Base-by-base conservation (phyloP, 2,113 vertebrate species). In the Trematocara zebra region DNA sequence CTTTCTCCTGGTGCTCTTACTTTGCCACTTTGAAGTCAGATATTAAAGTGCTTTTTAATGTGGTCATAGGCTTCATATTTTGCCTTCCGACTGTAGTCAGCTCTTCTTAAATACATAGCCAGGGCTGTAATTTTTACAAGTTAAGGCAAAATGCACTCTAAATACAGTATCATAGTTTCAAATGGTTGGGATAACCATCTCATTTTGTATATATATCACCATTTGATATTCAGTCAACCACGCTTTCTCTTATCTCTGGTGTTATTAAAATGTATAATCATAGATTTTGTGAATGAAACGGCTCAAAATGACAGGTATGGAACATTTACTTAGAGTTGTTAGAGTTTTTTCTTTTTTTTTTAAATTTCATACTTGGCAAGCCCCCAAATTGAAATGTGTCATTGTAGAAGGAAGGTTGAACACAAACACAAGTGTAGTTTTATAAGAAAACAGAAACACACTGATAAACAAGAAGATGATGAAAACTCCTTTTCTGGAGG, bases 141-240 rank as follows among this genome's bases (percentile, higher is more conserved):
- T 96, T 96, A 94, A 96, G 96, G 95, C 93, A 95, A 96, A 97
- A 96, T 94, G 94, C 92, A 85, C 92, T 94, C 92, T 97, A 96
- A 97, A 94, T 95, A 96, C 96, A 96, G 96, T 96, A 97, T 96
- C 95, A 90, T 81, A 61, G 90, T 96, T 96, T 96, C 96, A 97
- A 93, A 93, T 93, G 89, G 88, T 88, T 91, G 79, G 83, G 88
- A 93, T 87, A 91, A 89, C 87, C 88, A 72, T 95, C 95, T 95
- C 91, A 94, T 95, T 95, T 94, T 82, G 84, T 88, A 93, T 90
- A 93, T 90, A 93, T 89, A 92, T 92, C 91, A 84, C 87, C 87
- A 92, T 93, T 88, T 94, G 91, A 96, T 95, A 95, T 93, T 89
- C 87, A 82, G 85, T 83, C 91, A 93, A 87, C 80, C 89, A 83